Percentiles rank a stretch among this genome's conserved stretches.
phyloP scores from a whole-genome alignment of 2,113 vertebrate species.

The Danio rerio region GRCz12tu NC_133185.1:39700001-39700500 shows the following conservation, averaged over 20 bases:
- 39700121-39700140: conserved; percentile 28
- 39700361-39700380: conserved; percentile 27
- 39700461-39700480: no score
- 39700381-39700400: background rate
- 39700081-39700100: background rate
- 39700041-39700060: background rate
- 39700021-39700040: background rate
- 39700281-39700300: conserved; percentile 29
- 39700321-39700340: conserved; percentile 56
- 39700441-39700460: no score
- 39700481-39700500: no score
- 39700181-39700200: background rate
- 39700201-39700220: conserved; percentile 26
- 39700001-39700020: background rate
- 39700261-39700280: conserved; percentile 39
- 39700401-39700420: background rate
- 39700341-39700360: conserved; percentile 61
- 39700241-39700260: conserved; percentile 38
- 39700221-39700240: conserved; percentile 24
- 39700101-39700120: conserved; percentile 2
- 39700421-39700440: background rate
- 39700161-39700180: no score
- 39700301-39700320: conserved; percentile 44
- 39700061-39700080: background rate
- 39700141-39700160: background rate